Evolutionary conservation across 1,140 invertebrate species (phyloP), one percentile per base, ranked within the genome.

Genomic region (Palaemon carinicauda): DNA sequence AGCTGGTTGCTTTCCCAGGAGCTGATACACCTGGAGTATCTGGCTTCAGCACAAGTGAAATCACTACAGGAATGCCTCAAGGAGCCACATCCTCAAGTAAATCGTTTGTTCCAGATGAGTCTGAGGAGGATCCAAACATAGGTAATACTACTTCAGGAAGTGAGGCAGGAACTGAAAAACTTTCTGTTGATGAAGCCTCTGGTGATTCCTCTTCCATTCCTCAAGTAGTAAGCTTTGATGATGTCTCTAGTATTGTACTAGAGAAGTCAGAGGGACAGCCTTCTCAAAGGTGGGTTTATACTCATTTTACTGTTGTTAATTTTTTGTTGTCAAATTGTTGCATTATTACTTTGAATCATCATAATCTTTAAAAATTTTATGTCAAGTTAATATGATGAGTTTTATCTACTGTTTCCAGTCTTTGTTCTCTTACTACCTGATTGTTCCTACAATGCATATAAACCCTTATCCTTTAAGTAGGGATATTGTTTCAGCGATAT

Each of bases 1-100:
- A 96, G 19, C 94, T 97, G 90, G 94, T 96, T 27, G 93, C 92
- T 80, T 82, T 92, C 24, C 89, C 89, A n/a, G 51, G 52, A 0
- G 77, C 60, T 17, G 71, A 79, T 33, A 78, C 80, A 31, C 71
- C 74, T 41, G 71, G 71, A 3, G 24, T 60, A 7, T 54, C 50
- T 15, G 24, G 60, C 0, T 41, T 83, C n/a, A 71, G 54, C 15
- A 51, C 77, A 5, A 80, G 79, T 14, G 85, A 81, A 71, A 80
- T 79, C 27, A 80, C 77, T 19, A 87, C 79, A 7, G 79, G 77
- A 9, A 80, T 82, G 71, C 87, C 87, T 17, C 75, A 88, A 50
- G 80, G 81, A 1, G 15, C 81, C 50, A n/a, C 87, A 5, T 33
- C 29, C 71, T 79, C 60, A 19, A 52, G 75, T 21, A 31, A 27